Evolutionary conservation across 2,113 vertebrate genomes (phyloP).

Genomic region (Alces alces): DNA sequence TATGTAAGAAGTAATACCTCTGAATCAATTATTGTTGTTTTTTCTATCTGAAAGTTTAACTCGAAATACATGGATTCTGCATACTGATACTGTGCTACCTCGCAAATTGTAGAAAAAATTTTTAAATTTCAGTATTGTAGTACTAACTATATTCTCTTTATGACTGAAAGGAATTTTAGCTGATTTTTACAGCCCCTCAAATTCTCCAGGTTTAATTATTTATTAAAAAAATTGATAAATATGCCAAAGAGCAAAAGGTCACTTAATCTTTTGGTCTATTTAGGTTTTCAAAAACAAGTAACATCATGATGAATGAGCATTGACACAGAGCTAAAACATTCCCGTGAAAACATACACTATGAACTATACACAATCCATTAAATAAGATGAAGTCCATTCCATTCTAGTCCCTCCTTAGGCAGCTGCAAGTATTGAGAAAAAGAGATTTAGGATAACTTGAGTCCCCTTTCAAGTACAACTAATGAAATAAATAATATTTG

Average conservation of each 20-base stretch:
- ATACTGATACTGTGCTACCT: conserved; percentile 63
- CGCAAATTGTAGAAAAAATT: conserved; percentile 66
- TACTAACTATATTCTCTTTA: conserved; percentile 22
- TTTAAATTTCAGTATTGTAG: conserved; percentile 41
- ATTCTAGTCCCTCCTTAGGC: conserved; percentile 46
- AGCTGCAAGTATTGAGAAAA: conserved; percentile 46
- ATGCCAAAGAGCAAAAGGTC: conserved; percentile 51
- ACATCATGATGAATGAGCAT: conserved; percentile 69
- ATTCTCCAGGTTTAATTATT: conserved; percentile 55
- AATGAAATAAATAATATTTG: conserved; percentile 78
- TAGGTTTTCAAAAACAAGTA: conserved; percentile 72
- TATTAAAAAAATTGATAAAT: conserved; percentile 57
- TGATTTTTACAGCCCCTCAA: conserved; percentile 7
- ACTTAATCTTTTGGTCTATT: conserved; percentile 63
- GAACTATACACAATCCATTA: conserved; percentile 72
- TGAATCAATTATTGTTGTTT: conserved; percentile 69
- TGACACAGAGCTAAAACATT: conserved; percentile 73
- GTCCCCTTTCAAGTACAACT: conserved; percentile 71
- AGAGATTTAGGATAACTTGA: conserved; percentile 51
- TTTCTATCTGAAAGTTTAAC: conserved; percentile 73
- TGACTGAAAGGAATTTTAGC: conserved; percentile 35
- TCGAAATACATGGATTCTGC: conserved; percentile 64
- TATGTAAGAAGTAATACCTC: conserved; percentile 66
- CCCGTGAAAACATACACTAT: conserved; percentile 72
- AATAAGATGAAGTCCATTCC: conserved; percentile 65